Evolutionary conservation across 2,113 vertebrate species (phyloP).

Genomic region (Toxostoma redivivum): DNA sequence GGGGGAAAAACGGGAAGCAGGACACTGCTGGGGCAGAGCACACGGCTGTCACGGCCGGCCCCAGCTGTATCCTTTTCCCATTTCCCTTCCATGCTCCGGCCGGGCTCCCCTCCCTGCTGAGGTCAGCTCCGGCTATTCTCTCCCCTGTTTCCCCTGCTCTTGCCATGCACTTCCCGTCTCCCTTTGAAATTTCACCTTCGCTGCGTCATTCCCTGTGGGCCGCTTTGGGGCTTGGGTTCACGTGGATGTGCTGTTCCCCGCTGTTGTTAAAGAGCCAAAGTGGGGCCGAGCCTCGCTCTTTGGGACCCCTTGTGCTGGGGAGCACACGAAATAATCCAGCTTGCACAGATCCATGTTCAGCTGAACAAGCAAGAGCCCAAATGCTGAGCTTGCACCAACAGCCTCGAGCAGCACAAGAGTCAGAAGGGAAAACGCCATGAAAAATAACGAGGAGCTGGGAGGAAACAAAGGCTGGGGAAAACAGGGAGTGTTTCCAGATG

Average conservation of each 20-base stretch:
- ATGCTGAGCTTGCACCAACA: neutral
- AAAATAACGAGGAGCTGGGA: neutral
- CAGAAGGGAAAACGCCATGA: neutral
- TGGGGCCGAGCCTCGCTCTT: accelerated
- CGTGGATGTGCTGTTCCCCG: neutral
- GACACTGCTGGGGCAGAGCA: neutral
- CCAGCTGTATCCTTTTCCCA: slow-evolving; percentile 64
- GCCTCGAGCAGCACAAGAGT: neutral
- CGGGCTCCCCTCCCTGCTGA: slow-evolving; percentile 27
- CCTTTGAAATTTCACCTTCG: slow-evolving; percentile 36
- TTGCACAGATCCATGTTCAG: neutral
- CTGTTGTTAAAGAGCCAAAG: neutral
- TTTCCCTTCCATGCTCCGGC: slow-evolving; percentile 18
- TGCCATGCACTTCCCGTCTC: slow-evolving; percentile 34
- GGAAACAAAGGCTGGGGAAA: slow-evolving; percentile 9
- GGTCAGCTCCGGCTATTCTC: slow-evolving; percentile 68
- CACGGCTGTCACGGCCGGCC: neutral
- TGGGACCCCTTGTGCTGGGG: neutral
- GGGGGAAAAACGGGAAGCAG: neutral
- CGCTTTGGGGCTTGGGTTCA: neutral
- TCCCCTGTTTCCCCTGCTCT: slow-evolving; percentile 40
- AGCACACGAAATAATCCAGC: neutral
- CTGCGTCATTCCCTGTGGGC: neutral
- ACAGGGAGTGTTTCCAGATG: neutral
- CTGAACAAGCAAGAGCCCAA: neutral